phyloP scores from a whole-genome alignment of 2,113 vertebrate species.

The Acrocephalus arundinaceus region DNA sequence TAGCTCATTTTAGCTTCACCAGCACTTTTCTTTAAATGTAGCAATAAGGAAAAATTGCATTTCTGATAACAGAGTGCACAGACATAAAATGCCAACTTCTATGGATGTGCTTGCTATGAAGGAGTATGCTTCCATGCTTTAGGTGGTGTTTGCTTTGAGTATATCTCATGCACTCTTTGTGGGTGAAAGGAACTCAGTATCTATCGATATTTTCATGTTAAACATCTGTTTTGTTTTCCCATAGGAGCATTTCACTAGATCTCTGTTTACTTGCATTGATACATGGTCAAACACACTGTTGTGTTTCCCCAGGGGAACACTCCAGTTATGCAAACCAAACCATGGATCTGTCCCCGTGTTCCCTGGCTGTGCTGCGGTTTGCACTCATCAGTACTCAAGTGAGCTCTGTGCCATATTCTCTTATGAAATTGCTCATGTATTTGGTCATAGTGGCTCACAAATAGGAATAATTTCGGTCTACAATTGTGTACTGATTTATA shows the following conservation, averaged over 20 bases:
- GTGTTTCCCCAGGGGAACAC: neutral
- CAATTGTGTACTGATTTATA: neutral
- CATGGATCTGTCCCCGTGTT: neutral
- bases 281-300: neutral
- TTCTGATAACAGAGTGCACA: neutral
- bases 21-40: neutral
- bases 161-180: neutral
- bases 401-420: neutral
- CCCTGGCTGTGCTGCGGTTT: fast-evolving
- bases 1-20: neutral
- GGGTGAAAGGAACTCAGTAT: neutral
- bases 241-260: neutral
- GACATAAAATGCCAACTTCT: neutral
- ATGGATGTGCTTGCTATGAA: neutral
- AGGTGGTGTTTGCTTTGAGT: neutral
- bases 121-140: neutral
- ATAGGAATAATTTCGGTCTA: neutral
- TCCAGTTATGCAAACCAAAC: neutral
- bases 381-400: neutral
- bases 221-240: neutral
- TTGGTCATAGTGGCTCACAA: neutral
- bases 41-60: neutral
- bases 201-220: neutral
- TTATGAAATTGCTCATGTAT: neutral
- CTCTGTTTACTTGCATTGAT: neutral